Conservation (phyloP, 2,888 invertebrate genomes). For the Heterodera filipjevi region DNA sequence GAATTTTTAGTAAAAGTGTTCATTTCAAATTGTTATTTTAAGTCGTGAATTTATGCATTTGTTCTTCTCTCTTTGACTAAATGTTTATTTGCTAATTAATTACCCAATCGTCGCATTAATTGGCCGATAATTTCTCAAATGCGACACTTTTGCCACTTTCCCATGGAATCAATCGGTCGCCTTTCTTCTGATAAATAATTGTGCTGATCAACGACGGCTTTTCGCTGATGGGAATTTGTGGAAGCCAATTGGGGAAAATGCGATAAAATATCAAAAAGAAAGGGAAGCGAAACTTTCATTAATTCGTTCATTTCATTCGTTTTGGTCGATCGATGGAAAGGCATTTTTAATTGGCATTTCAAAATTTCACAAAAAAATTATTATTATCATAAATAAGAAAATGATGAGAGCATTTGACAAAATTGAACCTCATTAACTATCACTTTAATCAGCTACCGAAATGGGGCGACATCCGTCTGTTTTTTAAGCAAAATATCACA, state of each 20-base stretch:
- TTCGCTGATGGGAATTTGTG: conserved; percentile 14
- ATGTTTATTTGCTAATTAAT: not conserved
- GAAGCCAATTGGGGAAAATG: not conserved
- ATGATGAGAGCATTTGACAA: not conserved
- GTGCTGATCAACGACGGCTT: not conserved
- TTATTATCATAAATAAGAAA: not conserved
- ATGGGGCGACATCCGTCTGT: not conserved
- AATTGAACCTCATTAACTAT: too few species aligned
- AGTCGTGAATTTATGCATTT: not conserved
- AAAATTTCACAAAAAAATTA: not conserved
- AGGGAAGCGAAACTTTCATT: not conserved
- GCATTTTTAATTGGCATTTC: not conserved
- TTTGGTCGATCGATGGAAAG: too few species aligned
- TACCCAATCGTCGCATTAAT: not conserved
- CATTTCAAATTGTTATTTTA: not conserved
- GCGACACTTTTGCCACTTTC: conserved; percentile 18
- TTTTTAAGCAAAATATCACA: conserved; percentile 1
- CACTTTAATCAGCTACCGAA: not conserved
- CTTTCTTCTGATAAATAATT: not conserved
- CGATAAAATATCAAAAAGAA: not conserved
- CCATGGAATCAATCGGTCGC: not conserved
- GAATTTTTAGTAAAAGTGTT: not conserved
- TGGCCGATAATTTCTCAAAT: not conserved
- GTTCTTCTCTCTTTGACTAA: not conserved
- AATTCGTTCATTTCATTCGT: not conserved